Conservation (phyloP, 2,888 invertebrate genomes). For the Phalera bucephala region DNA sequence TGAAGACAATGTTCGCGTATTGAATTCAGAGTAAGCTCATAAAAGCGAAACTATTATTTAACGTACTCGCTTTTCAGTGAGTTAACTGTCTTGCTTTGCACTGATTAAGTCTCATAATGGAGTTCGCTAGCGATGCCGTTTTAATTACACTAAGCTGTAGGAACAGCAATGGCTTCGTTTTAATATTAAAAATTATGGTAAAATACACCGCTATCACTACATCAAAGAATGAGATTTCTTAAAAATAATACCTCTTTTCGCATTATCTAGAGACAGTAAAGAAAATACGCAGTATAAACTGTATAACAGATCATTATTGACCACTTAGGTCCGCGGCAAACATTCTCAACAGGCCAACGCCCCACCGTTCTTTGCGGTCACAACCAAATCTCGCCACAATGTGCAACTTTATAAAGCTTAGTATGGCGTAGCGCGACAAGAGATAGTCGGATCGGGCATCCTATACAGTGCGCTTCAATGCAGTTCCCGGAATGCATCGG, state of each 20-base stretch:
- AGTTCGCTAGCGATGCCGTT: constrained; percentile 65
- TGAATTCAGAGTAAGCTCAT: constrained; percentile 32
- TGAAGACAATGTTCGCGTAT: constrained; percentile 16
- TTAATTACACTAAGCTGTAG: constrained; percentile 60
- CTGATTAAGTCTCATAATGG: constrained; percentile 72
- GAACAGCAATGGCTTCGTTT: constrained; percentile 32
- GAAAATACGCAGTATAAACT: constrained; percentile 61
- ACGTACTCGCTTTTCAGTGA: constrained; percentile 53
- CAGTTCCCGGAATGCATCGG: constrained; percentile 78
- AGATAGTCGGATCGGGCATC: constrained; percentile 50
- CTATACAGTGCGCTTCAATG: constrained; percentile 68
- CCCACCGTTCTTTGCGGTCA: constrained; percentile 49
- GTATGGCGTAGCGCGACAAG: constrained; percentile 37
- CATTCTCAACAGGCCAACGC: constrained; percentile 79
- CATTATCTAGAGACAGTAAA: constrained; percentile 53
- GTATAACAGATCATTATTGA: constrained; percentile 79
- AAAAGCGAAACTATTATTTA: constrained; percentile 54
- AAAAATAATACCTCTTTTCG: constrained; percentile 38
- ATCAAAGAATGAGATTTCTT: constrained; percentile 35
- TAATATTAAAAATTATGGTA: constrained; percentile 26
- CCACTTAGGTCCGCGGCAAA: constrained; percentile 78
- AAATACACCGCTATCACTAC: constrained; percentile 30
- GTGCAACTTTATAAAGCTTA: constrained; percentile 38
- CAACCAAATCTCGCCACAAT: constrained; percentile 49
- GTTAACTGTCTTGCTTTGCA: constrained; percentile 68